A percentile compares a stretch with the other conserved stretches of the same genome.
These are phyloP conservation scores for Urocyon cinereoargenteus DNA, from an alignment of 2,797 vertebrate genomes.

Conservation along the genomic window DNA sequence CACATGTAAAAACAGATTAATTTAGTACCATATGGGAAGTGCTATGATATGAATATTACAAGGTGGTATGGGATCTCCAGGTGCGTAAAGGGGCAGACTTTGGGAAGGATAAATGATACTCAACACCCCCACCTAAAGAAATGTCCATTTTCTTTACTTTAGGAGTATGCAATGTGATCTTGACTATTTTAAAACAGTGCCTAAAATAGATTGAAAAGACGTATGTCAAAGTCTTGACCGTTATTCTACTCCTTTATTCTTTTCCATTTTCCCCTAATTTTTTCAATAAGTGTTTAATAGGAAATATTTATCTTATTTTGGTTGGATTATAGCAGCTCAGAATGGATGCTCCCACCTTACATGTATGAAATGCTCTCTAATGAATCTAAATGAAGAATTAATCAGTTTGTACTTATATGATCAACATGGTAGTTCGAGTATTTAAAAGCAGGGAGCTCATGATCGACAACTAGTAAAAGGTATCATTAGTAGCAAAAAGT, in stretches of 20 bases:
- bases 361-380: neutral
- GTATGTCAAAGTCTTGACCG: neutral
- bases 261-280: neutral
- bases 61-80: neutral
- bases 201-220: slow-evolving; percentile 40
- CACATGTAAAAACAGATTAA: neutral
- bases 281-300: neutral
- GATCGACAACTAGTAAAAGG: neutral
- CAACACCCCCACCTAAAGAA: neutral
- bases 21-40: neutral
- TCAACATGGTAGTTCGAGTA: neutral
- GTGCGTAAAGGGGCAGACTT: neutral
- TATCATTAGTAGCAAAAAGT: neutral
- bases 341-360: neutral
- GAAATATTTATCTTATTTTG: slow-evolving; percentile 13
- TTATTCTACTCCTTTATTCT: neutral
- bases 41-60: no score
- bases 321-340: neutral
- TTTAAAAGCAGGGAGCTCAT: neutral
- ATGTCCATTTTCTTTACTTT: slow-evolving; percentile 4
- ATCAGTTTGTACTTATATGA: neutral
- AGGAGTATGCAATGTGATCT: neutral
- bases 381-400: neutral
- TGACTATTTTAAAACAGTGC: slow-evolving; percentile 36
- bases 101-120: neutral